phyloP scores from a whole-genome alignment of 2,888 invertebrate species.

The Lamellibrachia columna region DNA sequence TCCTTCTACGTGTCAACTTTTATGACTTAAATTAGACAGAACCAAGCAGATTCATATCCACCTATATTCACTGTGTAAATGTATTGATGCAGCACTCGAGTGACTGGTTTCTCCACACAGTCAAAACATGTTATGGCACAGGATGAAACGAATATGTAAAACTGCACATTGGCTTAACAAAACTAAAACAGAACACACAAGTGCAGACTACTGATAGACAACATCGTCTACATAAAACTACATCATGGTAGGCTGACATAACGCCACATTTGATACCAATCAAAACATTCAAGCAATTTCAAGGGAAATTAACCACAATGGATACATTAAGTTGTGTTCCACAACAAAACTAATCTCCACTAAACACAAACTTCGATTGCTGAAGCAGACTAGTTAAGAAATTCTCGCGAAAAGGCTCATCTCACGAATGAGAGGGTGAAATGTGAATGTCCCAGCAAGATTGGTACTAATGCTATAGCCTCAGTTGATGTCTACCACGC shows the following conservation, averaged over 20 bases:
- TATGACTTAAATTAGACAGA: not conserved
- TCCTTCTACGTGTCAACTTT: not conserved
- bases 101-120: not conserved
- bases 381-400: too few relatives aligned
- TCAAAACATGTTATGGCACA: not conserved
- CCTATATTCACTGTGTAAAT: not conserved
- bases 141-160: not conserved
- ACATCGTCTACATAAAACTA: not conserved
- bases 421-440: too few relatives aligned
- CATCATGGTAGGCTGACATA: not conserved
- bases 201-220: not conserved
- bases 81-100: not conserved
- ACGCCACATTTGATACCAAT: not conserved
- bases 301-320: not conserved
- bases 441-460: too few relatives aligned
- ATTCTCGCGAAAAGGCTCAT: too few relatives aligned
- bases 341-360: too few relatives aligned
- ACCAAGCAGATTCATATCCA: too few relatives aligned
- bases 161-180: not conserved
- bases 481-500: not conserved
- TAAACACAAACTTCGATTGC: too few relatives aligned
- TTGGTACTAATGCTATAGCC: not conserved
- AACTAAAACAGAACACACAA: not conserved
- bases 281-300: not conserved
- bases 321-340: not conserved